Base-by-base conservation (phyloP, 92 coral and sea anemone species). In the Metridium senile region DNA sequence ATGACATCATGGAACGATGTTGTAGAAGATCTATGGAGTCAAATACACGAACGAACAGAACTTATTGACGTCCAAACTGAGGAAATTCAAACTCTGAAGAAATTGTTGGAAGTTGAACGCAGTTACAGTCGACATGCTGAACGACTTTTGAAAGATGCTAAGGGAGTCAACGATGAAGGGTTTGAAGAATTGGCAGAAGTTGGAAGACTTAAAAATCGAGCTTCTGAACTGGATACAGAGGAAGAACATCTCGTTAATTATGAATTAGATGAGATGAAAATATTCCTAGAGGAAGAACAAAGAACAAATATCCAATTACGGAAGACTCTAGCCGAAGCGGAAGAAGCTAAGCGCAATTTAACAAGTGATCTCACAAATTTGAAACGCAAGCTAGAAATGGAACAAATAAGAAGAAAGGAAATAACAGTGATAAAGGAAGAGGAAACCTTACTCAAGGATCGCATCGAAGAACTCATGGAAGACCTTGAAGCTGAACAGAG, bases 31-130 rank as follows among this genome's bases (percentile, higher is more conserved):
- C 72, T 81, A 27, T 54, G 57, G 77, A 75, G 56, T 33, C 80
- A 81, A 47, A 75, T 69, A 19, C 72, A 43, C 4, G 79, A 81
- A 54, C 76, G 78, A 54, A 81, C 66, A 49, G 82, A 75, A 35
- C 86, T 81, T 2, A 74, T 83, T 39, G 86, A 80, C 19, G 64
- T 68, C 13, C 77, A 81, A 73, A 81, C 69, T 17, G 91, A 90
- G 58, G 91, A 90, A 76, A 77, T 90, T 39, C 88, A 86, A 61
- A 86, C 94, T 46, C 78, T 84, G 29, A 90, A 90, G 66, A 84
- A 74, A 53, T 63, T 90, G 74, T 78, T 90, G 57, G 91, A 80
- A 39, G 91, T 90, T 1, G 94, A 90, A 68, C 71, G 91, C 63
- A 78, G 86, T 34, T 90, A 83, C 67, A 90, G 78, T 49, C 80